phyloP scores from a whole-genome alignment of 2,797 vertebrate genomes.

The Danio jaintianensis region DNA sequence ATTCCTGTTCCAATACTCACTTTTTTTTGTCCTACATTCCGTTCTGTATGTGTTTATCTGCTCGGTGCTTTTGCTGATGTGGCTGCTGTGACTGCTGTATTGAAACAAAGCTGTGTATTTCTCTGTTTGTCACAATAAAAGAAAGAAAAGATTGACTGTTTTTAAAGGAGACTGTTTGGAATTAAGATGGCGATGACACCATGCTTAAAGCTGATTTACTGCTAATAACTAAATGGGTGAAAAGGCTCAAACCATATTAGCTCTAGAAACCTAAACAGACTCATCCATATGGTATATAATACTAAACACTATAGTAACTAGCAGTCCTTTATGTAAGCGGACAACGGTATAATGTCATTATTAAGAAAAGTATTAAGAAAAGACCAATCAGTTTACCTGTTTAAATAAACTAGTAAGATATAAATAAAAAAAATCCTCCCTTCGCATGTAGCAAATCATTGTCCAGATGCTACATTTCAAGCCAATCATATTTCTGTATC shows the following conservation, averaged over 20 bases:
- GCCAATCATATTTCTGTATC: not conserved
- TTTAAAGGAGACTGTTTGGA: slow-evolving; percentile 33
- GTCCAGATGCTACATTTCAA: not conserved
- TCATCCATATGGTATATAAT: not conserved
- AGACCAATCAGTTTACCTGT: too few relatives aligned
- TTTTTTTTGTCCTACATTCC: slow-evolving; percentile 8
- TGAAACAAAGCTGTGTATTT: slow-evolving; percentile 38
- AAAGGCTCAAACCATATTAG: slow-evolving; percentile 7
- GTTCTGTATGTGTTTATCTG: slow-evolving; percentile 23
- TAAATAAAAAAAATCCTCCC: not conserved
- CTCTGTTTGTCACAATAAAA: slow-evolving; percentile 21
- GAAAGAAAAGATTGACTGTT: slow-evolving; percentile 17
- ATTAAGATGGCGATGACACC: slow-evolving; percentile 12
- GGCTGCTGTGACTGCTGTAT: slow-evolving; percentile 18
- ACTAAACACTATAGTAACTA: not conserved
- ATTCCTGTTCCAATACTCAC: not conserved
- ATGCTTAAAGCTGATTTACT: slow-evolving; percentile 26
- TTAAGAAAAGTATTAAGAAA: too few relatives aligned
- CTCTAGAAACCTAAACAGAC: slow-evolving; percentile 18
- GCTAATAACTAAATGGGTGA: slow-evolving; percentile 26
- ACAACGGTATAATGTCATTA: not conserved
- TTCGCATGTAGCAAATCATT: not conserved
- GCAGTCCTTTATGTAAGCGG: not conserved
- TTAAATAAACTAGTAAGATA: too few relatives aligned
- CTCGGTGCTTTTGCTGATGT: slow-evolving; percentile 33